Base-by-base conservation (phyloP, 2,888 invertebrate species). In the Apodemia mormo region DNA sequence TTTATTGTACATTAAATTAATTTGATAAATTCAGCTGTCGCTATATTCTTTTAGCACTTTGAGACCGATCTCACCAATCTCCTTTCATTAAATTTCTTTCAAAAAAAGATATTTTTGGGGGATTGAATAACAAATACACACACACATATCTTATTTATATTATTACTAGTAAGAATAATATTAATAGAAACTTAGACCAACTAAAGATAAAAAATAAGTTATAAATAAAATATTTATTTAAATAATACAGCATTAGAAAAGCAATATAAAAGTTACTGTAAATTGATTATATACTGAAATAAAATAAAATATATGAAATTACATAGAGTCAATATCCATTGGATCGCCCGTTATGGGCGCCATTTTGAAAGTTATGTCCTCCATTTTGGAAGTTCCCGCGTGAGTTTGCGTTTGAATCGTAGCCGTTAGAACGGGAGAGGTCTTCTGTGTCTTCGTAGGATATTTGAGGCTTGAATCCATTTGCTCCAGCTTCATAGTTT, bases 401-500 rank as follows among this genome's bases (percentile, higher is more conserved):
- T 7, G 83, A 85, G 71, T 81, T 84, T 0, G 88, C 83, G 69
- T 90, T 90, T 14, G 77, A 76, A 65, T 89, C 88, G 70, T 92
- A 92, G 0, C 91, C 91, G 9, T 71, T 76, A 9, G 85, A 83
- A 37, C 86, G 85, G 5, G 78, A 74, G 0, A 83, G 75, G 7
- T 83, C 82, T 72, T 88, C 90, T 0, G 94, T 83, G 65, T 95
- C 95, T 79, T 96, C 95, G 81, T 96, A 96, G 3, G 95, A 94
- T 73, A 96, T 94, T 77, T 94, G 94, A 33, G 96, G 96, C 76
- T 94, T 94, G 87, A 95, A 96, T 7, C 96, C 96, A 64, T 94
- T 89, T 79, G 95, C 94, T 77, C 96, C 96, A 29, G 96, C 96
- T 79, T 95, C 95, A 84, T 96, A 96, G 75, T 94, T 95, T 7